phyloP scores from a whole-genome alignment of 1,140 invertebrate genomes.

The Uloborus diversus region DNA sequence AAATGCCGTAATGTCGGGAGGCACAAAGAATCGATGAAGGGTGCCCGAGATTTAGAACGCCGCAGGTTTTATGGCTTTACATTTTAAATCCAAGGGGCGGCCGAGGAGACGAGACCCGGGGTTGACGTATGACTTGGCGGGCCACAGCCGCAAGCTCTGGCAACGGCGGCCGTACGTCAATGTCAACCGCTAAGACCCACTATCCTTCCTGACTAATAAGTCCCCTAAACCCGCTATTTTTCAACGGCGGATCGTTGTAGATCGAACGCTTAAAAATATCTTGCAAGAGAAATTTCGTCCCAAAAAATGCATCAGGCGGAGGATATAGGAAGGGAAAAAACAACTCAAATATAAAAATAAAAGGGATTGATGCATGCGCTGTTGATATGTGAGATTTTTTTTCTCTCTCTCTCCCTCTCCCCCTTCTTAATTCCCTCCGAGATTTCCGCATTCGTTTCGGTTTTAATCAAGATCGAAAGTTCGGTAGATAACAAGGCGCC shows the following conservation, averaged over 20 bases:
- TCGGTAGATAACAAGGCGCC: slow-evolving; percentile 46
- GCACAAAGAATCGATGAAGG: slow-evolving; percentile 23
- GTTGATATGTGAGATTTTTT: slow-evolving; percentile 51
- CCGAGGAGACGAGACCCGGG: slow-evolving; percentile 6
- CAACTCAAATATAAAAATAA: neutral
- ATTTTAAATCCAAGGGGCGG: slow-evolving; percentile 49
- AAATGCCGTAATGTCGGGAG: slow-evolving; percentile 22
- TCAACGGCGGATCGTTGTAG: slow-evolving; percentile 21
- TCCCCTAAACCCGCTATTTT: slow-evolving; percentile 55
- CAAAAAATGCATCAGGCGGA: neutral
- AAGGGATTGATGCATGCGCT: slow-evolving; percentile 44
- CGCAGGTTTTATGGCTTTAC: slow-evolving; percentile 54
- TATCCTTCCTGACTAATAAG: slow-evolving; percentile 50
- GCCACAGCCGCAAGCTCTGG: neutral
- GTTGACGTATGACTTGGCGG: slow-evolving; percentile 41
- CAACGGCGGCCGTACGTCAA: slow-evolving; percentile 34
- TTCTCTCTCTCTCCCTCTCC: neutral
- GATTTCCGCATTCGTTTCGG: slow-evolving; percentile 40
- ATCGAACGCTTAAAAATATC: slow-evolving; percentile 56
- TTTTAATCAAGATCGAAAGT: slow-evolving; percentile 53
- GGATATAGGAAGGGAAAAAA: slow-evolving; percentile 1
- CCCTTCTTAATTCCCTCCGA: slow-evolving; percentile 34
- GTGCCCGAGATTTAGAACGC: slow-evolving; percentile 34
- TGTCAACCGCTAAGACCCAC: slow-evolving; percentile 49
- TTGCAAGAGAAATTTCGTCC: neutral